Evolutionary conservation across 2,113 vertebrate species (phyloP), one percentile per base, ranked within the genome.

Genomic region (Pedetes capensis): DNA sequence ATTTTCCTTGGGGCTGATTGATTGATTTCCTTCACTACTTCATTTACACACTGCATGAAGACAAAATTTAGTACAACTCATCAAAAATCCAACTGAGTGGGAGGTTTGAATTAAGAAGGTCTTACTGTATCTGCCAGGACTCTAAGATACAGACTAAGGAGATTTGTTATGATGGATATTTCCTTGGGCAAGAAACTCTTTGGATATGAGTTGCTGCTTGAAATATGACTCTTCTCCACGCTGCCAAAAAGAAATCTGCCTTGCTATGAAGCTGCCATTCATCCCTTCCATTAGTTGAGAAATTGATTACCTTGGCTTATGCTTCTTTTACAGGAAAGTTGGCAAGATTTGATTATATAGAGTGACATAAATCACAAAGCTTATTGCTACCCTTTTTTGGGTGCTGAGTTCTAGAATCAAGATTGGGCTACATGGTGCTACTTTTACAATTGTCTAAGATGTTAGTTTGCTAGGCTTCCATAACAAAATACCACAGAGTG

Each of bases 161-260:
- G 57, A 17, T 84, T 88, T 74, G 63, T 88, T 95, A 39, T 9
- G 12, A 53, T 20, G 63, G 92, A 87, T 74, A 78, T 95, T 97
- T 96, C 61, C 91, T 95, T 95, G 63, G 69, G 47, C 47, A 92
- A 87, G 74, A 75, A 49, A 87, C n/a, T 83, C 79, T 83, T 76
- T 94, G 83, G 59, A 69, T 83, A 53, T 57, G 39, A 16, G 37
- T 57, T 94, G 64, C 39, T 85, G 27, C 51, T 20, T 95, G 93
- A 97, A 92, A 76, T 83, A 63, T 20, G 49, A 72, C 76, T 37
- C 8, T 64, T 39, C 29, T 22, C 13, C 4, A 25, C 20, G 57
- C 23, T 96, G 82, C 79, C 94, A 95, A 69, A 71, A 95, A 42
- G 63, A 85, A 95, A 83, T 39, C 85, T 17, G 49, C 75, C 39